Evolutionary conservation across 2,888 invertebrate species (phyloP), one percentile per base, ranked within the genome.

Genomic region (Oasisia sp.): DNA sequence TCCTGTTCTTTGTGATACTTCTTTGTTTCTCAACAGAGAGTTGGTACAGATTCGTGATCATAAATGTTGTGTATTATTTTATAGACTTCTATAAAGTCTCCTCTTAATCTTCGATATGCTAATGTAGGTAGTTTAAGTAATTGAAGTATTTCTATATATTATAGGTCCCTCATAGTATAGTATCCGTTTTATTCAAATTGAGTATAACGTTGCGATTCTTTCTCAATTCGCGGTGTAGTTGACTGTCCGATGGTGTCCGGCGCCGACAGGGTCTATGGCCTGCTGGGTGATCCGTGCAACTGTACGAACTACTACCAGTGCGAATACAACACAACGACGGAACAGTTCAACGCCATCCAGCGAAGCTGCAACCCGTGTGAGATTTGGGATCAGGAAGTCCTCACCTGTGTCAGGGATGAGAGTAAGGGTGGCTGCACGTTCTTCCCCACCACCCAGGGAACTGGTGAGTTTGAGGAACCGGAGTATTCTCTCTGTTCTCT

Each of bases 211-310:
- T 74, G 27, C 19, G 56, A 9, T 56, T 74, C 2, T 74, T 19
- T 74, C 74, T 74, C 74, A 27, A n/a, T 27, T 74, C 27, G n/a
- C 44, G 44, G 38, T 44, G 32, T 32, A 90, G 90, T 27, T 44
- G 90, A 90, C 27, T 90, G 90, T 32, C 8, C 90, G 32, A 89
- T 89, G 90, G 90, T 89, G 9, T 4, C 90, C 38, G 90, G 90
- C 32, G 90, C 90, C 90, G 90, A 90, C 90, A 90, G 90, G 4
- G 90, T 90, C 90, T 90, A 90, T 32, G 90, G 90, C 38, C 19
- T 90, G 27, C 27, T 90, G 8, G 90, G 32, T 19, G 90, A 90
- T 8, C 90, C 90, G 44, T 90, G 90, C 90, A n/a, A 90, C n/a
- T 90, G 90, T 27, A 32, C 27, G 38, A 90, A 90, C 90, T 90